Percentiles rank a stretch among this genome's conserved stretches.
Evolutionary conservation across 1,140 invertebrate genomes (phyloP).

Genomic region (Saccostrea cuccullata): DNA sequence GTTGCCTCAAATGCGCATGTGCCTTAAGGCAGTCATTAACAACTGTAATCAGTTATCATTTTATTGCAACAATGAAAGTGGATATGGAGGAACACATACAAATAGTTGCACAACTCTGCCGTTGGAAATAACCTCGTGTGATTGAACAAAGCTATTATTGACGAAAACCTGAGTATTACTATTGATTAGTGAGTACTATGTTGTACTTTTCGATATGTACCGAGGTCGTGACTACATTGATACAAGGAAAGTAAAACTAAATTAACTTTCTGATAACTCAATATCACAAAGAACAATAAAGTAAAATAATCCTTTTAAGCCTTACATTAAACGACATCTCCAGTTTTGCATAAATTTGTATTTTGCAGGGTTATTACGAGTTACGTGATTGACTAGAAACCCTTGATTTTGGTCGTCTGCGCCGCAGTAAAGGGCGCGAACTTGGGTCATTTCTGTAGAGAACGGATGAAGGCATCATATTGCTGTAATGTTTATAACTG

Average conservation of each 20-base stretch:
- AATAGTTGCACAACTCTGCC: not conserved
- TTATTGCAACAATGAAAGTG: no score
- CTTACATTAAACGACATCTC: not conserved
- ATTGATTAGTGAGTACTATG: not conserved
- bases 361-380: not conserved
- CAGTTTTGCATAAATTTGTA: not conserved
- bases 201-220: not conserved
- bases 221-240: not conserved
- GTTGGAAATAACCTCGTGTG: not conserved
- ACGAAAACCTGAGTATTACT: not conserved
- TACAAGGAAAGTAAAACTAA: not conserved
- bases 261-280: not conserved
- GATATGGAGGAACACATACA: no score
- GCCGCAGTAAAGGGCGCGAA: not conserved
- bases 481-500: not conserved
- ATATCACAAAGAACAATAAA: constrained; percentile 4
- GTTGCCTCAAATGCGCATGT: not conserved
- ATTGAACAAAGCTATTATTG: not conserved
- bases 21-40: not conserved
- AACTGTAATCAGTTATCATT: not conserved
- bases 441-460: not conserved
- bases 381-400: constrained; percentile 11
- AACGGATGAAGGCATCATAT: not conserved
- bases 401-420: not conserved
- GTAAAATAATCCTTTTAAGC: not conserved